Percentiles rank a stretch among this genome's conserved stretches.
Conservation (phyloP, 2,113 vertebrate species). For the Nannospalax galili region DNA sequence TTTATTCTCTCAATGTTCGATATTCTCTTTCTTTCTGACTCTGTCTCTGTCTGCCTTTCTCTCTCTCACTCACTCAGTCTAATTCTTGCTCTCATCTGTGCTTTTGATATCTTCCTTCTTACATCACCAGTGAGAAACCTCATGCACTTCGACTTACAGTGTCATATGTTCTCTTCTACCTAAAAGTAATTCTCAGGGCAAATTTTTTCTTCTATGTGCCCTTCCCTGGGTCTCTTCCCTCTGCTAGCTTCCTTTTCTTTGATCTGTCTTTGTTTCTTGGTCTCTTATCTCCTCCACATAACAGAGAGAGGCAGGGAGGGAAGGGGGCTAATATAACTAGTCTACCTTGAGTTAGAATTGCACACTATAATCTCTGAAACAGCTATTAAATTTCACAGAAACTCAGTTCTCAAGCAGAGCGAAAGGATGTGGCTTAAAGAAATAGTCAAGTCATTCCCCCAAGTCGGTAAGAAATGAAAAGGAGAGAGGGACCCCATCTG, state of each 20-base stretch:
- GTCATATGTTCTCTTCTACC: fast-evolving
- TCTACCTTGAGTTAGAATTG: background rate
- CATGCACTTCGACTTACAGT: background rate
- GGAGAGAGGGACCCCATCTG: background rate
- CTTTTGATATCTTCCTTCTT: background rate
- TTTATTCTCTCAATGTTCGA: background rate
- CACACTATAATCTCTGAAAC: background rate
- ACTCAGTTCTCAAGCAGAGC: background rate
- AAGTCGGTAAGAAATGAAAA: too few relatives aligned
- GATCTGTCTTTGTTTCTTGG: background rate
- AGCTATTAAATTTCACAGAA: background rate
- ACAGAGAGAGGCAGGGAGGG: background rate
- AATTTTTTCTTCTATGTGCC: background rate
- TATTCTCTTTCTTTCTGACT: background rate
- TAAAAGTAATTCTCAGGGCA: background rate
- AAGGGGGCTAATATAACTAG: background rate
- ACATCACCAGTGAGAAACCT: background rate
- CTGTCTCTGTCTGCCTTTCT: background rate
- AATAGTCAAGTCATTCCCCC: background rate
- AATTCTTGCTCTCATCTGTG: too few relatives aligned
- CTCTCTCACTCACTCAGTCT: background rate
- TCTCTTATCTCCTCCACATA: background rate
- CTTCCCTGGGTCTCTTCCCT: background rate
- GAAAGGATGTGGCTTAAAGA: background rate
- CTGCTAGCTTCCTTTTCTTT: background rate